phyloP scores from a whole-genome alignment of 2,797 vertebrate species.

The Cryptoprocta ferox region DNA sequence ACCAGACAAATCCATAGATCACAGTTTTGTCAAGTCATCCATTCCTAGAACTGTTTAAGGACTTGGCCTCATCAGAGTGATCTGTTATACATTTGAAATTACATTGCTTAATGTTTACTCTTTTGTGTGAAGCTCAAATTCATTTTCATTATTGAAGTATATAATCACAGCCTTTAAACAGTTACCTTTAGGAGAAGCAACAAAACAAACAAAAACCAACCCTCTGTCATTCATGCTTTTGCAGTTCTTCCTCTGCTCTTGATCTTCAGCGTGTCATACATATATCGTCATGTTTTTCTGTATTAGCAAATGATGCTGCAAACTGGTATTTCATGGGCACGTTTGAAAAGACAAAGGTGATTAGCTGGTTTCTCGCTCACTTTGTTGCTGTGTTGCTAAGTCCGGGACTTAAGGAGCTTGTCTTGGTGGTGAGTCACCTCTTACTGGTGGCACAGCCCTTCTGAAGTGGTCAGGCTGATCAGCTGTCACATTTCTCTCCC shows the following conservation, averaged over 20 bases:
- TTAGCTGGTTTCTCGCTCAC: neutral
- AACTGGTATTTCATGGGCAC: neutral
- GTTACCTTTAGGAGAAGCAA: neutral
- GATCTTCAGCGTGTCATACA: neutral
- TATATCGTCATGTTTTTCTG: neutral
- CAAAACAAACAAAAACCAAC: neutral
- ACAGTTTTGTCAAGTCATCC: neutral
- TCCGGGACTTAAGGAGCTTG: neutral
- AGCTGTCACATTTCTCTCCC: neutral
- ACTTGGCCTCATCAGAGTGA: neutral
- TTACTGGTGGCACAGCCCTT: neutral
- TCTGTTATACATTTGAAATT: neutral
- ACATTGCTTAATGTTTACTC: neutral
- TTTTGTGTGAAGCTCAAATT: constrained; percentile 17
- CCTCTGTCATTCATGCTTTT: neutral
- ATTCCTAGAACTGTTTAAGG: neutral
- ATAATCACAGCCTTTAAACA: neutral
- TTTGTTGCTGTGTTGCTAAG: neutral
- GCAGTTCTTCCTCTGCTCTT: neutral
- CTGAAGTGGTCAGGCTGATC: neutral
- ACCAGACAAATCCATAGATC: neutral
- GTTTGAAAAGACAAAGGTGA: neutral
- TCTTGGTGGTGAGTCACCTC: neutral
- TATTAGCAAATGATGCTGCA: neutral
- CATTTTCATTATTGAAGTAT: neutral